A percentile compares a stretch with the other conserved stretches of the same genome.
These are phyloP conservation scores for Eurois occulta DNA, from an alignment of 2,888 invertebrate species.

Conservation along the genomic window DNA sequence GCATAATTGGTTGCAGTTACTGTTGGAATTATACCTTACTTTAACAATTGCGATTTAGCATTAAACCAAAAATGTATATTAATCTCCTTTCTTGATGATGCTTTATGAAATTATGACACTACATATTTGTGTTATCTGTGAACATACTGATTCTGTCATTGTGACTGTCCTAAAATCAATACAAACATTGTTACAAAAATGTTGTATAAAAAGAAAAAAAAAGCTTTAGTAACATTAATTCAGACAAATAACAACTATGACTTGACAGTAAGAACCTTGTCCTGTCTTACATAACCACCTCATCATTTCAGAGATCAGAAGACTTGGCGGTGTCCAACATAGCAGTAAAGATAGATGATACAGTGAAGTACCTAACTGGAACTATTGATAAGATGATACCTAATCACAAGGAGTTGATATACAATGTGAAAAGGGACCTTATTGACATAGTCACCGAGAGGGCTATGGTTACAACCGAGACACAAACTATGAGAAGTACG, in stretches of 20 bases:
- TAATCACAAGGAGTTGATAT: slow-evolving; percentile 91
- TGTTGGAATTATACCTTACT: not conserved
- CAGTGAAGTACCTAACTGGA: slow-evolving; percentile 90
- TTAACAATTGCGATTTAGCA: not conserved
- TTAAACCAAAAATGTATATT: not conserved
- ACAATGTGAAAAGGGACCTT: slow-evolving; percentile 91
- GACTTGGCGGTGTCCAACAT: slow-evolving; percentile 91
- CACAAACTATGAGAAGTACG: slow-evolving; percentile 83
- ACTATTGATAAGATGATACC: slow-evolving; percentile 92
- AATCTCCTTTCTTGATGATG: not conserved
- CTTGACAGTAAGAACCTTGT: not conserved
- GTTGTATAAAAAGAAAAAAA: not conserved
- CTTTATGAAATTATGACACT: slow-evolving; percentile 6
- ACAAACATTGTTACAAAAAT: slow-evolving; percentile 20
- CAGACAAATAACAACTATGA: slow-evolving; percentile 15
- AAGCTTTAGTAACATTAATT: not conserved
- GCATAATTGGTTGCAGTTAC: not conserved
- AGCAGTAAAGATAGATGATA: slow-evolving; percentile 90
- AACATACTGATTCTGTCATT: slow-evolving; percentile 18
- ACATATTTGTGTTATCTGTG: slow-evolving; percentile 11
- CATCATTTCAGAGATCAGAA: slow-evolving; percentile 85
- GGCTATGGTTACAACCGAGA: slow-evolving; percentile 85
- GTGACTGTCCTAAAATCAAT: not conserved
- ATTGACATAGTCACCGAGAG: slow-evolving; percentile 91
- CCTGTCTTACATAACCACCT: not conserved